Base-by-base conservation (phyloP, 1,140 invertebrate genomes). In the Helicoverpa zea region DNA sequence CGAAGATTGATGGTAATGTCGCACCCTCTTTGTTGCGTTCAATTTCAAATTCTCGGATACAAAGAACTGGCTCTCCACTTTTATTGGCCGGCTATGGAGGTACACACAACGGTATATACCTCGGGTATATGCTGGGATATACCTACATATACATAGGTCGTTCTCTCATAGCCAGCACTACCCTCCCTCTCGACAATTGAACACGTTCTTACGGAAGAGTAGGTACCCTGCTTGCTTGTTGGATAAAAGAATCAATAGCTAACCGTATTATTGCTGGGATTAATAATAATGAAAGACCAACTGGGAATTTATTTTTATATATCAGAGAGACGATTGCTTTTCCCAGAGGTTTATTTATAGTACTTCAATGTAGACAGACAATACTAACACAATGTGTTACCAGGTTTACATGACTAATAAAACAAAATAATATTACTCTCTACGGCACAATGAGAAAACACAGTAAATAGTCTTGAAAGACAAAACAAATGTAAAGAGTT, bases 1-100 rank as follows among this genome's bases (percentile, higher is more conserved):
- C 81, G 83, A 85, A 85, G 83, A 83, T 83, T 82, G 83, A 85
- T 85, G 79, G 78, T 82, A 59, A 79, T 76, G 80, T 80, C 81
- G 81, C 79, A 83, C 79, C 81, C 79, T 81, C 81, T 35, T 74
- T 54, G 68, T 72, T 58, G 35, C 16, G 52, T 73, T 56, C 29
- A 16, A 56, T 73, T 73, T 73, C 13, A 56, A 73, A 73, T 70
- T 70, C 66, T 52, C 49, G 66, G 52, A 4, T 16, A 73, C 29
- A 56, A 58, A 73, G 52, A 73, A 58, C 23, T 2, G 52, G 9
- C 52, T 16, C 68, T 72, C 23, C 16, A 73, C 68, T 73, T 73
- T 73, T 73, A 73, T 73, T 43, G 70, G 51, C 30, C 2, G 13
- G 12, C 56, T 4, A 54, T 3, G 12, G 30, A 9, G 12, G 13